phyloP scores from a whole-genome alignment of 2,888 invertebrate species.

The Adineta ricciae region DNA sequence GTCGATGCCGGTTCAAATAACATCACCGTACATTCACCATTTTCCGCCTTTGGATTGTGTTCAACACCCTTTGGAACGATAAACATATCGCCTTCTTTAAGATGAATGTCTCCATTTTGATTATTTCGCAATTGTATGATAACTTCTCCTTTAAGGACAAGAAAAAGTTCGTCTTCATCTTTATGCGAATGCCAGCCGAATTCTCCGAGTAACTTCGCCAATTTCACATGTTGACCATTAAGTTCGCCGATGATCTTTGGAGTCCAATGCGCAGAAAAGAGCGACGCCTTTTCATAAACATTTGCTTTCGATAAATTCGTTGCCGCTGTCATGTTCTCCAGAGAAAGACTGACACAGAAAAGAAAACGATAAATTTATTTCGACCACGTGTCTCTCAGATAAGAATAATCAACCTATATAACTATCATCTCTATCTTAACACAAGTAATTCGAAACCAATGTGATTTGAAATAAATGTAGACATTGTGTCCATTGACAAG shows the following conservation, averaged over 20 bases:
- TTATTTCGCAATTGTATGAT: not conserved
- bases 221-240: conserved; percentile 9
- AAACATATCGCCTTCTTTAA: conserved; percentile 1
- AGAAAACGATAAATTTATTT: not conserved
- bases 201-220: not conserved
- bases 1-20: not conserved
- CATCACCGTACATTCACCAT: not conserved
- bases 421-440: too few species aligned
- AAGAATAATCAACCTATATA: too few species aligned
- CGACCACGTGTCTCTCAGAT: not conserved
- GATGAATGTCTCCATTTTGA: not conserved
- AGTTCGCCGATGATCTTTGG: not conserved
- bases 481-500: too few species aligned
- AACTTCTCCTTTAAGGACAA: not conserved
- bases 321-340: not conserved
- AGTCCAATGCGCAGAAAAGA: not conserved
- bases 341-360: not conserved
- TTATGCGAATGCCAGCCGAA: not conserved
- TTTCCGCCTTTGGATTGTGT: not conserved
- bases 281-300: not conserved
- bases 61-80: not conserved
- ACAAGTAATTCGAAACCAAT: too few species aligned
- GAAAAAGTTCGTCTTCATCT: not conserved
- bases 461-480: too few species aligned
- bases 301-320: not conserved